These are phyloP conservation scores for Cephus pygmeus DNA, from an alignment of 2,888 invertebrate genomes.

Conservation along the genomic window DNA sequence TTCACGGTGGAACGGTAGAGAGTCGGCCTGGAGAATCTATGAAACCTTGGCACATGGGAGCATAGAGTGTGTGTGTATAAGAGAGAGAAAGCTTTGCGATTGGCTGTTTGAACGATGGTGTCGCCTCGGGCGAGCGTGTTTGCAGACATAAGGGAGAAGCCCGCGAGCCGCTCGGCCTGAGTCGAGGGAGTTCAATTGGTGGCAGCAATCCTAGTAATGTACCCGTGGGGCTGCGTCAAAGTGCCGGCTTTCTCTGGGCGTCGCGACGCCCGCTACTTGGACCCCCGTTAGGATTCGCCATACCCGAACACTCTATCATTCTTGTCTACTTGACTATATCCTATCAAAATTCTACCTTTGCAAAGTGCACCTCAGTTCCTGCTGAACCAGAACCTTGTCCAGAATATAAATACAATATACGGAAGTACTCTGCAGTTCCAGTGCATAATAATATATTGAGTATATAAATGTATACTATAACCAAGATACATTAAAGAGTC, in stretches of 20 bases:
- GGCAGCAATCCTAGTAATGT: slow-evolving; percentile 63
- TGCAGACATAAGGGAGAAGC: slow-evolving; percentile 51
- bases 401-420: background rate
- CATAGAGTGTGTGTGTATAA: background rate
- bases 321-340: background rate
- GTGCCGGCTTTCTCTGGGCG: slow-evolving; percentile 38
- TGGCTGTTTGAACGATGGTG: slow-evolving; percentile 59
- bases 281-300: slow-evolving; percentile 24
- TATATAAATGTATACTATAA: background rate
- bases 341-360: background rate
- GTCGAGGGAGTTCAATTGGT: slow-evolving; percentile 56
- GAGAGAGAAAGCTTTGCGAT: slow-evolving; percentile 34
- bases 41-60: background rate
- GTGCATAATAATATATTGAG: background rate
- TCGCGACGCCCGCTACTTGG: background rate
- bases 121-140: slow-evolving; percentile 56
- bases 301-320: slow-evolving; percentile 7
- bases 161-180: slow-evolving; percentile 21
- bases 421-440: background rate
- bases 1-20: slow-evolving; percentile 41
- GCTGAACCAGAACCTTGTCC: background rate
- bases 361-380: background rate
- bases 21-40: slow-evolving; percentile 16
- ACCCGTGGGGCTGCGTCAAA: slow-evolving; percentile 64
- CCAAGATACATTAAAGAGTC: background rate